Evolutionary conservation across 1,140 invertebrate species (phyloP).

Genomic region (Phortica variegata): DNA sequence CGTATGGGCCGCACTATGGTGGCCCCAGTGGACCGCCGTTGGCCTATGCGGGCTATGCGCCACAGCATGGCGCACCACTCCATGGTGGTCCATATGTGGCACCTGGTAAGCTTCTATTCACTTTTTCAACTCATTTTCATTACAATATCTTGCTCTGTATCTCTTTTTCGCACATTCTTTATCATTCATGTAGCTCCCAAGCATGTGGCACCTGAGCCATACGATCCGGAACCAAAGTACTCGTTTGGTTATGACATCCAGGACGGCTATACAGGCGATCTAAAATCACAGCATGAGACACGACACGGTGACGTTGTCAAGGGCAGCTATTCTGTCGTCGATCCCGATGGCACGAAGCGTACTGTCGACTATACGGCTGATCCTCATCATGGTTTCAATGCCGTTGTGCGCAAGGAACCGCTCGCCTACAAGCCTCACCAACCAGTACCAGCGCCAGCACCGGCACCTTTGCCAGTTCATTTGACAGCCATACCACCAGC

Average conservation of each 20-base stretch:
- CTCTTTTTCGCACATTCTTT: conserved; percentile 22
- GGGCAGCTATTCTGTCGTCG: conserved; percentile 65
- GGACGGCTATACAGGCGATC: conserved; percentile 63
- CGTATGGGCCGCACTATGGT: conserved; percentile 37
- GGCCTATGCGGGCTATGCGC: conserved; percentile 27
- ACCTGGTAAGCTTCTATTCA: conserved; percentile 16
- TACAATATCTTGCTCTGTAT: conserved; percentile 28
- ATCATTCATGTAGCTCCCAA: conserved; percentile 22
- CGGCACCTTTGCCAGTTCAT: conserved; percentile 21
- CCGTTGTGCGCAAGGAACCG: conserved; percentile 58
- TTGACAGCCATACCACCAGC: conserved; percentile 30
- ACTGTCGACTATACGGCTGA: conserved; percentile 68
- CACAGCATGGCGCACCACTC: conserved; percentile 20
- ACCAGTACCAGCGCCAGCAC: conserved; percentile 39
- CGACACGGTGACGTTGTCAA: conserved; percentile 66
- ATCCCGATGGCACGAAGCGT: conserved; percentile 67
- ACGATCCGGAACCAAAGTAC: conserved; percentile 62
- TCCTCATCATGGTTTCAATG: conserved; percentile 58
- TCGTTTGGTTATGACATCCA: conserved; percentile 62
- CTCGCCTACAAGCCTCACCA: conserved; percentile 50
- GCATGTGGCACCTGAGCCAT: conserved; percentile 57
- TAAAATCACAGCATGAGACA: conserved; percentile 63
- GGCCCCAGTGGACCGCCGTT: conserved; percentile 30
- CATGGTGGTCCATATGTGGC: conserved; percentile 36
- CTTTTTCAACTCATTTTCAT: neutral